A percentile compares a stretch with the other conserved stretches of the same genome.
Conservation (phyloP, 1,140 invertebrate genomes). For the Charaxes varanes region DNA sequence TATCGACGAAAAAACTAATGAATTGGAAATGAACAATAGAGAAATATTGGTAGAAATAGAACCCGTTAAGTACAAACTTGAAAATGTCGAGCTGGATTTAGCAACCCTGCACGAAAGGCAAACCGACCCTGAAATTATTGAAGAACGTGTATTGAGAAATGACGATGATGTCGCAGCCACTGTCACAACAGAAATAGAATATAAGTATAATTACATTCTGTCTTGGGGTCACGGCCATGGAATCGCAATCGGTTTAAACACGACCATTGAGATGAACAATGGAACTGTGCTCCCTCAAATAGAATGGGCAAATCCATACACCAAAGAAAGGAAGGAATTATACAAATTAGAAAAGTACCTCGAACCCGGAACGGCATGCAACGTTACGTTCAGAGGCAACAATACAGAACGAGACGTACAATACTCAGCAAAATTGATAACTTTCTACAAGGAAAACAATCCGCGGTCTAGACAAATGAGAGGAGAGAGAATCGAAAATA, state of each 20-base stretch:
- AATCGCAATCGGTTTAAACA: conserved; percentile 82
- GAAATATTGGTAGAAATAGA: conserved; percentile 87
- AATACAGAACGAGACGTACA: conserved; percentile 82
- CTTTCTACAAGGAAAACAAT: conserved; percentile 79
- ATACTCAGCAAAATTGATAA: conserved; percentile 81
- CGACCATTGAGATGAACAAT: conserved; percentile 78
- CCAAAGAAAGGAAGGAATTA: conserved; percentile 75
- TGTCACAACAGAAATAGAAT: conserved; percentile 81
- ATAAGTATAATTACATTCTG: conserved; percentile 79
- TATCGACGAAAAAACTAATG: conserved; percentile 77
- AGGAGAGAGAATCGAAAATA: conserved; percentile 77
- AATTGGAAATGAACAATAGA: conserved; percentile 77
- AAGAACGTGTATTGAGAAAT: conserved; percentile 78
- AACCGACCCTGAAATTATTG: conserved; percentile 72
- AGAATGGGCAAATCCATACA: conserved; percentile 80
- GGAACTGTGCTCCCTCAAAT: conserved; percentile 75
- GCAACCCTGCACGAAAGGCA: conserved; percentile 74
- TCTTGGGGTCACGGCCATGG: conserved; percentile 87
- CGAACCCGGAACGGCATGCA: conserved; percentile 84
- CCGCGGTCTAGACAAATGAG: conserved; percentile 69
- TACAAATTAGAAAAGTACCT: conserved; percentile 77
- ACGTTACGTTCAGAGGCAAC: conserved; percentile 83
- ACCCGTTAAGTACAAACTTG: conserved; percentile 83
- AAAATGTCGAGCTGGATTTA: conserved; percentile 77
- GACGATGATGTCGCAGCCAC: conserved; percentile 68